Evolutionary conservation across 2,888 invertebrate species (phyloP).

Genomic region (Himalopsyche japonica): DNA sequence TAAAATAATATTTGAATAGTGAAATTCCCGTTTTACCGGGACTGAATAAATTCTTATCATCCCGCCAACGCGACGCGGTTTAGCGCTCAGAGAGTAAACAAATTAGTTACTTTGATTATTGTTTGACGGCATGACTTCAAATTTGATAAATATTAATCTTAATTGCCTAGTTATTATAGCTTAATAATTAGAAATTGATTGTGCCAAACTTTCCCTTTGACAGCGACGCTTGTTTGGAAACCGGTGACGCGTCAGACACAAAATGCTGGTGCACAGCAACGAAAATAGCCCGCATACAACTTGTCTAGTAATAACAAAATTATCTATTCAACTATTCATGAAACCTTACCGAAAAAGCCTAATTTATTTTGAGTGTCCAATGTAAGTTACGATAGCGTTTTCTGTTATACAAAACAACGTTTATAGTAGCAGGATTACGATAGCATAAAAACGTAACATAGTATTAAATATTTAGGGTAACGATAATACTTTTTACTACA

Average conservation of each 20-base stretch:
- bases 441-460: no score
- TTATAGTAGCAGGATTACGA: background rate
- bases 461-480: no score
- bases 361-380: background rate
- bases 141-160: background rate
- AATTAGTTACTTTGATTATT: background rate
- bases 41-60: background rate
- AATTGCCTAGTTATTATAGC: background rate
- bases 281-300: background rate
- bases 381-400: background rate
- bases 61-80: background rate
- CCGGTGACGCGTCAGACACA: background rate
- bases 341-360: background rate
- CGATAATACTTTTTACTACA: no score
- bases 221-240: background rate
- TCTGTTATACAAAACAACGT: background rate
- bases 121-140: background rate
- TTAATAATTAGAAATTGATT: background rate
- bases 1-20: no score
- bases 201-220: background rate
- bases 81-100: background rate
- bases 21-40: background rate
- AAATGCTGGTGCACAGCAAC: background rate
- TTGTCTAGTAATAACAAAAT: background rate
- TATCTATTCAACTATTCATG: background rate